phyloP scores from a whole-genome alignment of 2,888 invertebrate genomes.

The Hemicrepidius hirtus region DNA sequence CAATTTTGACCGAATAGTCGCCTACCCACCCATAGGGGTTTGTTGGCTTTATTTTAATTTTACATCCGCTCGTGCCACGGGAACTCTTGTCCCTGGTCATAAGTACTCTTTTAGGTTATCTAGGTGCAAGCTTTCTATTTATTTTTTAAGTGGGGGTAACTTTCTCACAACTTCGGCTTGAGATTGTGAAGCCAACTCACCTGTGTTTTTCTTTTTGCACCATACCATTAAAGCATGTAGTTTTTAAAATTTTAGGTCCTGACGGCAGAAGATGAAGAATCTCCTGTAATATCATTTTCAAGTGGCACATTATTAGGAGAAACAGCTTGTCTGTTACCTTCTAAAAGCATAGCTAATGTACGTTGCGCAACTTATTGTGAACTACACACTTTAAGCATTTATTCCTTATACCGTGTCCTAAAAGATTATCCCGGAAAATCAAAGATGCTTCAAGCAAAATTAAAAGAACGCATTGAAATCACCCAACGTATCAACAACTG shows the following conservation, averaged over 20 bases:
- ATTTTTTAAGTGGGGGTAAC: too few species aligned
- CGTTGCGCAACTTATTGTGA: slow-evolving; percentile 75
- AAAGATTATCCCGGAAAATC: slow-evolving; percentile 72
- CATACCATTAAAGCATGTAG: too few species aligned
- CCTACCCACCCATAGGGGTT: too few species aligned
- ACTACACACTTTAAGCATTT: slow-evolving; percentile 73
- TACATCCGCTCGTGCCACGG: too few species aligned
- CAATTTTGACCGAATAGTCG: too few species aligned
- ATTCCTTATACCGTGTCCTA: slow-evolving; percentile 72
- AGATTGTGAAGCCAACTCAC: too few species aligned
- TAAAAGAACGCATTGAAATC: neutral
- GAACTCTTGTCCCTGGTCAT: too few species aligned
- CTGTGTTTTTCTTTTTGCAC: too few species aligned
- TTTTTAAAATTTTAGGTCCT: slow-evolving; percentile 56
- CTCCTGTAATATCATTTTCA: slow-evolving; percentile 75
- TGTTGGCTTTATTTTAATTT: too few species aligned
- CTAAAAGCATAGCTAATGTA: slow-evolving; percentile 65
- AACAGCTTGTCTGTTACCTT: slow-evolving; percentile 72
- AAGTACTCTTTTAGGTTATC: too few species aligned
- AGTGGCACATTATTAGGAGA: slow-evolving; percentile 75
- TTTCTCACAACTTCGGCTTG: too few species aligned
- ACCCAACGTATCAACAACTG: slow-evolving; percentile 5
- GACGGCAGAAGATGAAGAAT: slow-evolving; percentile 75
- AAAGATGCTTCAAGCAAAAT: slow-evolving; percentile 31
- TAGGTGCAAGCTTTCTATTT: too few species aligned